Conservation (phyloP, 2,113 vertebrate genomes). For the Poecilia latipinna region DNA sequence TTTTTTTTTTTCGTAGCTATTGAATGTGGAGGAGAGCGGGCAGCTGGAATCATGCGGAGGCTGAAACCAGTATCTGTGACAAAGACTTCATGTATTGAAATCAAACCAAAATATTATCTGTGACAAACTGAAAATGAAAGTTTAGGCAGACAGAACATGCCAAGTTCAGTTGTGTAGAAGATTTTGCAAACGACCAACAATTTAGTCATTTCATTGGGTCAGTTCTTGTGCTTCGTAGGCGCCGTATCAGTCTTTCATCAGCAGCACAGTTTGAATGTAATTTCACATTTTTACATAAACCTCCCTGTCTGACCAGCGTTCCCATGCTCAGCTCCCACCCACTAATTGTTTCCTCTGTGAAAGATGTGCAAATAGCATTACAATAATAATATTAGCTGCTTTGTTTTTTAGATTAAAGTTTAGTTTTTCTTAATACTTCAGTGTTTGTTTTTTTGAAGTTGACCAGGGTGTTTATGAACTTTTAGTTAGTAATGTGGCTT, state of each 20-base stretch:
- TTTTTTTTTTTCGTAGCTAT: background rate
- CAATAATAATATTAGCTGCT: no score
- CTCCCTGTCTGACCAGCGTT: background rate
- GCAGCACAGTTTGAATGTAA: background rate
- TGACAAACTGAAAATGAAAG: background rate
- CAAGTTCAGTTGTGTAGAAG: background rate
- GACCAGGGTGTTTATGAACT: background rate
- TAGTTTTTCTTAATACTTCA: background rate
- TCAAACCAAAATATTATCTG: background rate
- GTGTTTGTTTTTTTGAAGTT: background rate
- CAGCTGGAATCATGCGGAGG: conserved; percentile 1
- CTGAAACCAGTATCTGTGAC: background rate
- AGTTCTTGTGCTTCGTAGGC: no score
- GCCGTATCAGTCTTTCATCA: background rate
- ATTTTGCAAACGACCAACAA: background rate
- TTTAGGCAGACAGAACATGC: background rate
- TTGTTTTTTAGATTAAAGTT: background rate
- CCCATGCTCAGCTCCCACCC: background rate
- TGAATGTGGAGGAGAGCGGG: background rate
- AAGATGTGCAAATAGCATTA: background rate
- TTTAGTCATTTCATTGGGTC: no score
- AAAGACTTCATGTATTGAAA: background rate
- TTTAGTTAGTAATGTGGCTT: background rate
- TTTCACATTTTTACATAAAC: background rate
- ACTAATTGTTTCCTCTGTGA: background rate